These are phyloP conservation scores for Montipora foliosa DNA, from an alignment of 64 coral and sea anemone genomes.

Conservation along the genomic window DNA sequence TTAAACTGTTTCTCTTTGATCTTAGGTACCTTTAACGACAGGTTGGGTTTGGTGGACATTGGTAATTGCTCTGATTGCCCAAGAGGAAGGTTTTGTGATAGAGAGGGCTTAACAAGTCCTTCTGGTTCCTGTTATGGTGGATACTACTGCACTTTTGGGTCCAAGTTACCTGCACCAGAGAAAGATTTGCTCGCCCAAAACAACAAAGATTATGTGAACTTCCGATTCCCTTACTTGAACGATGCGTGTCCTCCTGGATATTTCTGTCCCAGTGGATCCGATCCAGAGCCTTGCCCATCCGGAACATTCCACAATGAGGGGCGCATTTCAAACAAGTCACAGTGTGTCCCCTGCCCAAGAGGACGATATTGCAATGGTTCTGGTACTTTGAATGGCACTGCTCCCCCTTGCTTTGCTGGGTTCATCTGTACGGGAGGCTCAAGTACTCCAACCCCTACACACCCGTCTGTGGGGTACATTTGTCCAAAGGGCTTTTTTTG, in stretches of 20 bases:
- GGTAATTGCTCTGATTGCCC: constrained; percentile 86
- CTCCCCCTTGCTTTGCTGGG: constrained; percentile 74
- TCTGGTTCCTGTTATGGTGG: constrained; percentile 75
- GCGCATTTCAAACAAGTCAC: constrained; percentile 68
- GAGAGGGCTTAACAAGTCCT: constrained; percentile 63
- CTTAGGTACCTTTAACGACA: constrained; percentile 86
- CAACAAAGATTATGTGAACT: constrained; percentile 41
- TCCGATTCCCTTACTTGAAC: constrained; percentile 76
- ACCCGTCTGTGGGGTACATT: constrained; percentile 83
- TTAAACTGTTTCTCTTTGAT: constrained; percentile 1
- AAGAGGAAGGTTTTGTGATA: constrained; percentile 82
- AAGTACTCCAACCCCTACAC: constrained; percentile 75
- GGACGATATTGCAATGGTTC: constrained; percentile 88
- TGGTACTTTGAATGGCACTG: constrained; percentile 59
- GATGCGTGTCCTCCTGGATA: constrained; percentile 92
- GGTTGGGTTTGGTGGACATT: constrained; percentile 66
- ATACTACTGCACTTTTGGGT: constrained; percentile 75
- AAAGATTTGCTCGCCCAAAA: constrained; percentile 57
- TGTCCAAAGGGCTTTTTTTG: constrained; percentile 87
- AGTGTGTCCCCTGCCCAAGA: constrained; percentile 82
- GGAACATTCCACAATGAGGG: constrained; percentile 87
- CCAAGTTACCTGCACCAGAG: constrained; percentile 68
- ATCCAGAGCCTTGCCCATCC: constrained; percentile 77
- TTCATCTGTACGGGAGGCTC: constrained; percentile 91
- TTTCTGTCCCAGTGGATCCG: constrained; percentile 79